These are phyloP conservation scores for Molanna angustata DNA, from an alignment of 2,888 invertebrate species.

Conservation along the genomic window DNA sequence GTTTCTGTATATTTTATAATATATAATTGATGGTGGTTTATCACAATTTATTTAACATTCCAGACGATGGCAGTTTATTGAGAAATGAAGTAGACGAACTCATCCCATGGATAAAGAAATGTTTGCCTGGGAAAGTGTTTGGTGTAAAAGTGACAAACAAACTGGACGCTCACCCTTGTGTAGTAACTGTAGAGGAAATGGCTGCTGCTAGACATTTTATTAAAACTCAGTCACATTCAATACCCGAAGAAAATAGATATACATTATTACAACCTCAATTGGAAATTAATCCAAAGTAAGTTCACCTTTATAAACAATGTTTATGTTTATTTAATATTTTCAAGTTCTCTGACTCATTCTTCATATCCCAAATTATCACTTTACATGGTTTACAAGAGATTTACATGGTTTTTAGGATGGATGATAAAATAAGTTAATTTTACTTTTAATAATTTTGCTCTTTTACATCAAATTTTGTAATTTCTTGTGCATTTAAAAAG, in stretches of 20 bases:
- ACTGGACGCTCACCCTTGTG: conserved; percentile 88
- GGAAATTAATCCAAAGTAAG: conserved; percentile 92
- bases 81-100: conserved; percentile 76
- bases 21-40: too few relatives aligned
- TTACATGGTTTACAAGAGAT: too few relatives aligned
- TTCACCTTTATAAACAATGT: too few relatives aligned
- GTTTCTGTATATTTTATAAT: too few relatives aligned
- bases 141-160: conserved; percentile 81
- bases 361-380: too few relatives aligned
- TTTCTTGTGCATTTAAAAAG: too few relatives aligned
- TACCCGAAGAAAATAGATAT: conserved; percentile 82
- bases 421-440: too few relatives aligned
- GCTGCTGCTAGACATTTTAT: conserved; percentile 94
- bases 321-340: too few relatives aligned
- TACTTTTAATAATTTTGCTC: too few relatives aligned
- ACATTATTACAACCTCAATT: conserved; percentile 86
- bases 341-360: too few relatives aligned
- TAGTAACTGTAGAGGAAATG: conserved; percentile 95
- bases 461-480: too few relatives aligned
- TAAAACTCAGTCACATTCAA: conserved; percentile 77
- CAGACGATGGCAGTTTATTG: conserved; percentile 56
- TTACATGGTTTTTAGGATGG: too few relatives aligned
- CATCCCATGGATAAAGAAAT: conserved; percentile 73
- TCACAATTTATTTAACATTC: neutral
- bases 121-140: conserved; percentile 75